Percentiles rank a stretch among this genome's conserved stretches.
These are phyloP conservation scores for Helostoma temminkii DNA, from an alignment of 2,797 vertebrate species.

Conservation along the genomic window DNA sequence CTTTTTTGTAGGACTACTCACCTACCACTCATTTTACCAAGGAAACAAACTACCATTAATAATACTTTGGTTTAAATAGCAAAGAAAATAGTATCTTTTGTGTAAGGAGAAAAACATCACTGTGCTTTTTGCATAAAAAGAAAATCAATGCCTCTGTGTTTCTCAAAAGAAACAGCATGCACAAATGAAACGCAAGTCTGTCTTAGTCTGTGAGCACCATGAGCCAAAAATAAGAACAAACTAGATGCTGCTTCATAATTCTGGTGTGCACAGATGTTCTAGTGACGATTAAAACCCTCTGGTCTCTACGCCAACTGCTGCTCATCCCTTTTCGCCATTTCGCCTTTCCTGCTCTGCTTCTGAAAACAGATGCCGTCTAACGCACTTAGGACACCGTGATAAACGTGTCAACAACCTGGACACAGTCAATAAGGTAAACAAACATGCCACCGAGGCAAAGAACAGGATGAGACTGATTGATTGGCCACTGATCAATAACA, in stretches of 20 bases:
- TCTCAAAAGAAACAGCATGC: constrained; percentile 10
- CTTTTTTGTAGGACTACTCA: constrained; percentile 34
- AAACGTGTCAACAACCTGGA: constrained; percentile 54
- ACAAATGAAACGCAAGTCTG: constrained; percentile 9
- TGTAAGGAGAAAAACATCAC: constrained; percentile 73
- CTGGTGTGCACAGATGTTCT: constrained; percentile 28
- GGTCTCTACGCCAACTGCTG: constrained; percentile 11
- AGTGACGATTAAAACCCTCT: constrained; percentile 29
- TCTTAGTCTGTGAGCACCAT: neutral
- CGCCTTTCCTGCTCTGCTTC: constrained; percentile 27
- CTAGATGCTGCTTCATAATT: constrained; percentile 25
- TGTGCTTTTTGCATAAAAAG: neutral
- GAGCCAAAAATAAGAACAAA: constrained; percentile 32
- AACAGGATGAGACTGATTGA: constrained; percentile 38
- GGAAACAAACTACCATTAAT: constrained; percentile 37
- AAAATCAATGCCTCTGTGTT: neutral
- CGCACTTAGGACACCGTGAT: constrained; percentile 38
- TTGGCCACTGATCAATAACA: constrained; percentile 32
- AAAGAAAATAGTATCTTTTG: constrained; percentile 18
- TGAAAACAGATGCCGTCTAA: constrained; percentile 54
- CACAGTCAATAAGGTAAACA: constrained; percentile 57
- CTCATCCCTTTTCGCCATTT: constrained; percentile 28
- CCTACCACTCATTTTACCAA: constrained; percentile 16
- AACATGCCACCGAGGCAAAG: constrained; percentile 34
- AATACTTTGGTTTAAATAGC: constrained; percentile 20